Base-by-base conservation (phyloP, 1,140 invertebrate species). In the Drosophila willistoni region DNA sequence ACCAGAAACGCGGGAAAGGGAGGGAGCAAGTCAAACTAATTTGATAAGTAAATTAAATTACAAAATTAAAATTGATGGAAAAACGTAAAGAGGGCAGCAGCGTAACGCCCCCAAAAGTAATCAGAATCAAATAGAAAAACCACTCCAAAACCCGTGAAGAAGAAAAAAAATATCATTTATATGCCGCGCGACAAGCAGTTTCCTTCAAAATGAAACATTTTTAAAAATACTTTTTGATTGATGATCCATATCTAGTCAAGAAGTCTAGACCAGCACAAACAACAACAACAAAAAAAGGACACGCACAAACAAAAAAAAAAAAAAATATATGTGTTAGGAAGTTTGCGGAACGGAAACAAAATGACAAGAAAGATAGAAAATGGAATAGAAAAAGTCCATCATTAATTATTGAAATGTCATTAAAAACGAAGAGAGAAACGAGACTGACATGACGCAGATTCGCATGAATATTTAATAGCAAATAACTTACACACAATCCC, bases 371-470 rank as follows among this genome's bases (percentile, higher is more conserved):
- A 17, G 56, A 44, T 62, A 80, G 33, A 73, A 13, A 12, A 60
- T 66, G 81, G 81, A 86, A 72, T 71, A 83, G 44, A 51, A 51
- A 51, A 51, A 51, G 17, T 51, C 17, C 29, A 59, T 36, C 84
- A 89, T 89, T 89, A 90, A 89, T 89, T 89, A 89, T 89, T 89
- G 84, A 89, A 89, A 90, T 89, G 81, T 90, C 84, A 89, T 89
- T 89, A 89, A 73, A 80, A 83, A 68, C 61, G 44, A 22, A 22
- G 73, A 87, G 87, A 64, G 87, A 64, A 56, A 65, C 79, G 83
- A 33, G 60, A 59, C 83, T 82, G 83, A 86, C 83, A 66, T 68
- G 70, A 70, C 73, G 54, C 84, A 84, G 80, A 87, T 87, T 87
- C 84, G 84, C 85, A 89, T 89, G 84, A 89, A 89, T 89, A 89